Evolutionary conservation across 2,888 invertebrate genomes (phyloP).

Genomic region (Quadriops clusia): DNA sequence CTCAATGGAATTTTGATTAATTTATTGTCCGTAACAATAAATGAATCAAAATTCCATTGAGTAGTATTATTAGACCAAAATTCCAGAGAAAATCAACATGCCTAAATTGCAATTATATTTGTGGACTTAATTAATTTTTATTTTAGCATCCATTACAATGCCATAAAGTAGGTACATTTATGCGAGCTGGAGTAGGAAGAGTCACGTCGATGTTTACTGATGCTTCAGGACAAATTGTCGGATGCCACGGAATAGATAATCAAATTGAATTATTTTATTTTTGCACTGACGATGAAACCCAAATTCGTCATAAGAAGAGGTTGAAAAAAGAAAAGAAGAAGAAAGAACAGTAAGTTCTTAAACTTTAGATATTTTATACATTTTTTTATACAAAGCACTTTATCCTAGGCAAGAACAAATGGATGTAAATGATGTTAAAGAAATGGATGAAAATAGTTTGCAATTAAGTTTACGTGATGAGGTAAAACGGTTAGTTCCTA

Average conservation of each 20-base stretch:
- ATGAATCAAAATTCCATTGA: too few species aligned
- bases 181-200: conserved; percentile 67
- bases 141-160: conserved; percentile 57
- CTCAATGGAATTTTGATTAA: too few species aligned
- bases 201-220: conserved; percentile 67
- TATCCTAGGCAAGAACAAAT: conserved; percentile 22
- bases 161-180: conserved; percentile 65
- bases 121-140: conserved; percentile 16
- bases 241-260: conserved; percentile 74
- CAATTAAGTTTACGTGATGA: conserved; percentile 56
- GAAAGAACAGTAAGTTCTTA: conserved; percentile 29
- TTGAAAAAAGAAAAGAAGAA: conserved; percentile 62
- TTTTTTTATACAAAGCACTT: background rate
- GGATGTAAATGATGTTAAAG: conserved; percentile 26
- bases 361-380: background rate
- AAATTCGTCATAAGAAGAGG: conserved; percentile 58
- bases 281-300: conserved; percentile 62
- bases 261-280: conserved; percentile 75
- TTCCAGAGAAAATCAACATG: too few species aligned
- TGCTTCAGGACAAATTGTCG: conserved; percentile 56
- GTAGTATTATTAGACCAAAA: too few species aligned
- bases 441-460: conserved; percentile 29
- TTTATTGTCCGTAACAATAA: too few species aligned
- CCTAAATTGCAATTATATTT: too few species aligned
- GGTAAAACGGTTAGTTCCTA: conserved; percentile 52